Evolutionary conservation across 2,888 invertebrate genomes (phyloP), one percentile per base, ranked within the genome.

Genomic region (Himalopsyche tibetana): DNA sequence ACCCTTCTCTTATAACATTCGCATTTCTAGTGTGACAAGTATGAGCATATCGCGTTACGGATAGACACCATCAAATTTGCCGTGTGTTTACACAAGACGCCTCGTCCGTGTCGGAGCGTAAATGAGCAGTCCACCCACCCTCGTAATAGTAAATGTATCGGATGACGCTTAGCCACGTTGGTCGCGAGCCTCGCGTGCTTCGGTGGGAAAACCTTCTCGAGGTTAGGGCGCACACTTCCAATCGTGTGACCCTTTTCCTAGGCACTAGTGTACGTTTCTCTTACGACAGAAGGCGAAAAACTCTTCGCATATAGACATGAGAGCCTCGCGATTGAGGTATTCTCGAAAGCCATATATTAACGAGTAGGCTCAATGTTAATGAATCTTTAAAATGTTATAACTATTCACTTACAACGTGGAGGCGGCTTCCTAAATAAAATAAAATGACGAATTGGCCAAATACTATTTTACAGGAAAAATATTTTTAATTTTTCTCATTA

Each of bases 41-140:
- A 15, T 4, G 15, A 36, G 74, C 15, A 36, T 74, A 74, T 74
- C 74, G 38, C 38, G 5, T 74, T 36, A 12, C 12, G 9, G 15
- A 74, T 5, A 38, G 19, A n/a, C 63, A 28, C 36, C 74, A 28
- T 38, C 74, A 38, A 74, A 74, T 74, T 38, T 12, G 38, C 74
- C 74, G 36, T 36, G 74, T 74, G 74, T 74, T 74, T 74, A 36
- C 74, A 36, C 38, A 74, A 38, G 74, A 11, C 74, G 36, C 36
- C 74, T 38, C 74, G 36, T 74, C 74, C 74, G 74, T 74, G 74
- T 38, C 38, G 38, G 36, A 28, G 74, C 74, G 38, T 74, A 74
- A 74, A 74, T 38, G 74, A 38, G 38, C 74, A 69, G 9, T 69
- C 12, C 36, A 74, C 38, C 74, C 74, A 15, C 74, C 74, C 36